These are phyloP conservation scores for Craniophora ligustri DNA, from an alignment of 2,888 invertebrate species.

Conservation along the genomic window DNA sequence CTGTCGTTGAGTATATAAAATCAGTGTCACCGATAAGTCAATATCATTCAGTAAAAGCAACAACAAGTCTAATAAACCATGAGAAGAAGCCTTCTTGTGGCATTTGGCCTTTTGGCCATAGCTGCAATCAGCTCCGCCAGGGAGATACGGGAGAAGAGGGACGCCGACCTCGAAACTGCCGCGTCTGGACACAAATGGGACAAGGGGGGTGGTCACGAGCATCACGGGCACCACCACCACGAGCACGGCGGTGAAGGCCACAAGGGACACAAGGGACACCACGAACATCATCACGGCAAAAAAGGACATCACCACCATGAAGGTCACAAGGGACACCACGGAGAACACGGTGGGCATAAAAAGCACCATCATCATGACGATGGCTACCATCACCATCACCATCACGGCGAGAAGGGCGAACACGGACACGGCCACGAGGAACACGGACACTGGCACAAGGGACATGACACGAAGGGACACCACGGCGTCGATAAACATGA, in stretches of 20 bases:
- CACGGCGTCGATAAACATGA: constrained; percentile 94
- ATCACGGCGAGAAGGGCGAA: constrained; percentile 90
- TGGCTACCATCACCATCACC: constrained; percentile 89
- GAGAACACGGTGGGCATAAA: constrained; percentile 89
- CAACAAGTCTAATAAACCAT: constrained; percentile 65
- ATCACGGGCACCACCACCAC: constrained; percentile 89
- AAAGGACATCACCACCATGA: constrained; percentile 92
- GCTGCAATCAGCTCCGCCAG: constrained; percentile 81
- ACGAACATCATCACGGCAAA: constrained; percentile 89
- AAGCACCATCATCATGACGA: constrained; percentile 90
- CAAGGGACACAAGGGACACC: constrained; percentile 90
- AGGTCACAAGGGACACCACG: constrained; percentile 87
- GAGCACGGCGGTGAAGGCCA: constrained; percentile 90
- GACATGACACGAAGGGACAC: constrained; percentile 94
- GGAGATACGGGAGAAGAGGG: constrained; percentile 81
- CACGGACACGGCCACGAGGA: constrained; percentile 85
- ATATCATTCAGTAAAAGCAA: constrained; percentile 63
- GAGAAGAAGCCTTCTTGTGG: constrained; percentile 69
- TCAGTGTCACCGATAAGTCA: constrained; percentile 60
- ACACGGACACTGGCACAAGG: constrained; percentile 92
- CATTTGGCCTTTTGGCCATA: constrained; percentile 79
- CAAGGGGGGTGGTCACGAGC: constrained; percentile 84
- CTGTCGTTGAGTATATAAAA: constrained; percentile 70
- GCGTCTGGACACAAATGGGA: constrained; percentile 73
- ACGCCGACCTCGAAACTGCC: constrained; percentile 84